Evolutionary conservation across 2,113 vertebrate genomes (phyloP), one percentile per base, ranked within the genome.

Genomic region (Tragelaphus imberbis): DNA sequence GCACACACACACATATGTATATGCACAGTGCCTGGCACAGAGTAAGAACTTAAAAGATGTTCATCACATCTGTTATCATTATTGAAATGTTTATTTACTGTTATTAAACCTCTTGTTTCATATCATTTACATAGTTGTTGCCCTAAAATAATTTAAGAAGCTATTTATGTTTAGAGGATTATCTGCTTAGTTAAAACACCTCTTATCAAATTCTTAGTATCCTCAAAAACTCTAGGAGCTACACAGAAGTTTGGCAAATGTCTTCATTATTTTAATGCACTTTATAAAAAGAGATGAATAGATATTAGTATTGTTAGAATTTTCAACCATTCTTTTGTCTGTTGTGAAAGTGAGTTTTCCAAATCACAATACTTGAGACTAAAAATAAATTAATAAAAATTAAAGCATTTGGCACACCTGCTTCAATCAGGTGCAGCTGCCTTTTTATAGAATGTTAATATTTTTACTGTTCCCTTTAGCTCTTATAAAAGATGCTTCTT

Each of bases 401-500:
- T 19, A 96, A 96, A 90, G 95, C 56, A 14, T 86, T 88, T 2
- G 11, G 44, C 82, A 88, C 89, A 90, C 93, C 97, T 95, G 86
- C 85, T 75, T 95, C 75, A 14, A n/a, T 91, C 84, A 93, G 90
- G 94, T 90, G 91, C 79, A 28, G 10, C 2, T 17, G 94, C 51
- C 97, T 97, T 97, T 94, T 93, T 97, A 82, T 81, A 97, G 96
- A 97, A 25, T 0, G 93, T 95, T 98, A 96, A 97, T 97, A 96
- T 97, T 98, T 98, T 90, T 89, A 96, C 63, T 79, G 85, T 95
- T 94, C 80, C 84, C 84, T 65, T 91, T 58, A 47, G 47, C 65
- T 97, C 98, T 98, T 96, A 97, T 97, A 97, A 97, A 95, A 93
- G 97, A 96, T 89, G 49, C 92, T 97, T 96, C 95, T 61, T 82